Conservation (phyloP, 2,888 invertebrate species). For the Cheilosia impressa region DNA sequence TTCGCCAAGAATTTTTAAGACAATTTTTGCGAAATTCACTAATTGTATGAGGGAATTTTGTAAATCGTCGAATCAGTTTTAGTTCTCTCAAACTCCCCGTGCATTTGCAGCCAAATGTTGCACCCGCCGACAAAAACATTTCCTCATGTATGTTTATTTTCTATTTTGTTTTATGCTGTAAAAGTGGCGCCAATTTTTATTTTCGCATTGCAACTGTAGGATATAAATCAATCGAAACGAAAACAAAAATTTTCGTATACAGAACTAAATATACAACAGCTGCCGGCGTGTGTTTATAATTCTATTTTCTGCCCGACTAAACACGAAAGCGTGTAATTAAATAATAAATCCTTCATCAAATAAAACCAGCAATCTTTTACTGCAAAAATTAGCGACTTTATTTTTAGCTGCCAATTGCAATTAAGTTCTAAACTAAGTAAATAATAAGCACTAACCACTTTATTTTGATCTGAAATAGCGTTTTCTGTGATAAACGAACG, state of each 20-base stretch:
- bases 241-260: background rate
- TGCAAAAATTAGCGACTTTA: slow-evolving; percentile 56
- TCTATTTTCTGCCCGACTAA: slow-evolving; percentile 24
- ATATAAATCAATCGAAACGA: background rate
- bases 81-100: too few relatives aligned
- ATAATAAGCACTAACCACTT: slow-evolving; percentile 29
- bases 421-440: slow-evolving; percentile 57
- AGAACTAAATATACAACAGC: background rate
- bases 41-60: too few relatives aligned
- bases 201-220: background rate
- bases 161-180: too few relatives aligned
- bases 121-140: too few relatives aligned
- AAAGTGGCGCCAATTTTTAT: background rate
- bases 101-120: too few relatives aligned
- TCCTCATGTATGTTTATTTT: too few relatives aligned
- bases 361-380: slow-evolving; percentile 53
- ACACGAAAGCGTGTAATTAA: background rate
- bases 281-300: background rate
- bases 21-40: too few relatives aligned
- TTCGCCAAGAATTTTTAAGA: too few relatives aligned
- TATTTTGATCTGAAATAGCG: slow-evolving; percentile 26
- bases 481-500: background rate
- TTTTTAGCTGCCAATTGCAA: slow-evolving; percentile 58
- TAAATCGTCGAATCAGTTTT: too few relatives aligned
- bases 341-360: slow-evolving; percentile 43